Conservation (phyloP, 1,140 invertebrate species). For the Drosophila baimaii region DNA sequence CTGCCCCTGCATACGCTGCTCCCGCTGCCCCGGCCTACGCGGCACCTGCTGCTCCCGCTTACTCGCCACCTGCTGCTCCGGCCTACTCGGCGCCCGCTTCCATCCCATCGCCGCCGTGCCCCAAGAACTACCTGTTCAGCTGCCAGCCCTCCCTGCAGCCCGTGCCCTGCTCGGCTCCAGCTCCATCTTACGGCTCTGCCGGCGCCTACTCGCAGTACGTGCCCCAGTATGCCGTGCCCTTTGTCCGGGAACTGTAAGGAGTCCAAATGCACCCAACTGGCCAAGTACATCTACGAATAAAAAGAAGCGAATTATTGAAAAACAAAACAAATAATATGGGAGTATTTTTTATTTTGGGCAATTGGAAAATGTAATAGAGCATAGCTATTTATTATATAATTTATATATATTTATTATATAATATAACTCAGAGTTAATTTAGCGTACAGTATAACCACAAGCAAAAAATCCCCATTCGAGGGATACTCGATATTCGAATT, state of each 20-base stretch:
- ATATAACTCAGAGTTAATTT: too few relatives aligned
- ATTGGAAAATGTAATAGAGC: not conserved
- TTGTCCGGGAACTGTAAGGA: conserved; percentile 61
- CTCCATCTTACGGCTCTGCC: conserved; percentile 57
- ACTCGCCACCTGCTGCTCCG: conserved; percentile 42
- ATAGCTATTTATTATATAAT: too few relatives aligned
- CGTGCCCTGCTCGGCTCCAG: conserved; percentile 71
- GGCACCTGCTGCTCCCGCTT: conserved; percentile 54
- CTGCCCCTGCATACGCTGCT: conserved; percentile 20
- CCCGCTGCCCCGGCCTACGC: conserved; percentile 54
- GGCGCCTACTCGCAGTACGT: conserved; percentile 72
- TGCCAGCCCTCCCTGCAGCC: conserved; percentile 77
- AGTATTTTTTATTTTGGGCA: not conserved
- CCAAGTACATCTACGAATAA: conserved; percentile 46
- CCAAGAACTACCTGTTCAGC: conserved; percentile 82
- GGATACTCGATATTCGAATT: too few relatives aligned
- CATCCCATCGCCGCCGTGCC: conserved; percentile 70
- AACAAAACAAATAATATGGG: conserved; percentile 2
- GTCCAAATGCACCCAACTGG: not conserved
- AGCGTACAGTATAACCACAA: too few relatives aligned
- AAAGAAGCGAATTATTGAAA: conserved; percentile 24
- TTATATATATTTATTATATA: too few relatives aligned
- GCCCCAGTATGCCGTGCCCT: conserved; percentile 69
- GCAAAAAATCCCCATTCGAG: too few relatives aligned
- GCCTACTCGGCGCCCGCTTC: conserved; percentile 59